Conservation (phyloP, 2,888 invertebrate species). For the Erannis defoliaria region DNA sequence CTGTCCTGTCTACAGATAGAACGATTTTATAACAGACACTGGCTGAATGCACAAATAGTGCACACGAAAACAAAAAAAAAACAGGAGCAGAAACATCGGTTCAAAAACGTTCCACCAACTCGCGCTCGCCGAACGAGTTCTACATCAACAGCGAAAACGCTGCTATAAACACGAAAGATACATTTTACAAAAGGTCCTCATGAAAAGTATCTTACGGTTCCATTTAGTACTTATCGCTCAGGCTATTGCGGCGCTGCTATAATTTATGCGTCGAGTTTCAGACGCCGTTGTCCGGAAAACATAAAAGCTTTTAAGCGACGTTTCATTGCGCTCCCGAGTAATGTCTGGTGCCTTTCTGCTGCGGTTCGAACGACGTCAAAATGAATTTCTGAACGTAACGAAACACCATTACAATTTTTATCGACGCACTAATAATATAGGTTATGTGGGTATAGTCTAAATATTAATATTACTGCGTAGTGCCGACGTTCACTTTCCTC, state of each 20-base stretch:
- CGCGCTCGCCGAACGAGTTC: neutral
- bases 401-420: slow-evolving; percentile 53
- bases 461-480: too few species aligned
- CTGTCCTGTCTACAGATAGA: neutral
- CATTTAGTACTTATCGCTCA: slow-evolving; percentile 40
- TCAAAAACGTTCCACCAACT: neutral
- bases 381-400: slow-evolving; percentile 56
- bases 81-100: neutral
- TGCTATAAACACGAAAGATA: slow-evolving; percentile 22
- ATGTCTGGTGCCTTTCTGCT: slow-evolving; percentile 62
- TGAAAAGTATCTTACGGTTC: slow-evolving; percentile 29
- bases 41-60: neutral
- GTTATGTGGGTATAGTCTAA: too few species aligned
- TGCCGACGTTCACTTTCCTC: neutral
- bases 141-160: slow-evolving; percentile 4
- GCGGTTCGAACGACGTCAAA: slow-evolving; percentile 67
- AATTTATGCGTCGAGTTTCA: slow-evolving; percentile 53
- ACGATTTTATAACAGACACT: neutral
- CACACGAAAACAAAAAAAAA: neutral
- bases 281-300: slow-evolving; percentile 69
- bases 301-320: slow-evolving; percentile 73
- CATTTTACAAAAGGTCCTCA: slow-evolving; percentile 27
- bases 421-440: slow-evolving; percentile 33
- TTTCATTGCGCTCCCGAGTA: slow-evolving; percentile 57
- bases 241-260: slow-evolving; percentile 31